Percentiles rank a stretch among this genome's conserved stretches.
Conservation (phyloP, 2,797 vertebrate species). For the Cetoscarus ocellatus region DNA sequence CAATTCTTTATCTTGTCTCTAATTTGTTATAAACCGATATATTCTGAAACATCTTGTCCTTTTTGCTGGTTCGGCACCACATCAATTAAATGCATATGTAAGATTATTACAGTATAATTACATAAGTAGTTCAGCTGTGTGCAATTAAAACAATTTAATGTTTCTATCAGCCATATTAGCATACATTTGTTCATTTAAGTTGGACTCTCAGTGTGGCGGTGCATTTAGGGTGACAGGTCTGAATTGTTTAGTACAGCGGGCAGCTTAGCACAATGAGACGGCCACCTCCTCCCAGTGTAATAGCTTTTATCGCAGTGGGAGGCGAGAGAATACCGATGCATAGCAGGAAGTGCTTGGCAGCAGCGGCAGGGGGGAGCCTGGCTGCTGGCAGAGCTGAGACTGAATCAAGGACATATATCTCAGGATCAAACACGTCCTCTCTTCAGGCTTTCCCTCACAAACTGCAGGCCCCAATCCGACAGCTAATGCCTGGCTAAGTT, state of each 20-base stretch:
- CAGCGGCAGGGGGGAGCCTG: constrained; percentile 37
- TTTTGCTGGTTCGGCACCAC: not conserved
- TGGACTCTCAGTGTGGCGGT: constrained; percentile 1
- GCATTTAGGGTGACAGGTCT: constrained; percentile 32
- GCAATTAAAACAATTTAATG: constrained; percentile 8
- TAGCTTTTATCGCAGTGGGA: constrained; percentile 77
- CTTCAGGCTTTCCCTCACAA: constrained; percentile 71
- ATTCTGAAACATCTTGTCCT: not conserved
- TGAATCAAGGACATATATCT: constrained; percentile 80
- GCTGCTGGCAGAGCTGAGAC: constrained; percentile 56
- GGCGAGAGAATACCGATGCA: constrained; percentile 64
- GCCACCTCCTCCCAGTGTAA: constrained; percentile 59
- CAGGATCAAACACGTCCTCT: constrained; percentile 79
- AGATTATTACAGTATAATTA: not conserved
- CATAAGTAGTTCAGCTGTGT: not conserved
- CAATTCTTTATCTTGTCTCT: too few species aligned
- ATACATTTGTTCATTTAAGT: constrained; percentile 23
- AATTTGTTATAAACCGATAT: too few species aligned
- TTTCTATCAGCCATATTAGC: constrained; percentile 17
- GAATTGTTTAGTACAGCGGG: constrained; percentile 48
- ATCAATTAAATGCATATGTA: not conserved
- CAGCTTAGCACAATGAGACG: constrained; percentile 58
- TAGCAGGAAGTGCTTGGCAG: constrained; percentile 64
- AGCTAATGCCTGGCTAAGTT: constrained; percentile 80
- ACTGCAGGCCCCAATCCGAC: constrained; percentile 46